These are phyloP conservation scores for Oligia fasciuncula DNA, from an alignment of 2,888 invertebrate species.

Conservation along the genomic window DNA sequence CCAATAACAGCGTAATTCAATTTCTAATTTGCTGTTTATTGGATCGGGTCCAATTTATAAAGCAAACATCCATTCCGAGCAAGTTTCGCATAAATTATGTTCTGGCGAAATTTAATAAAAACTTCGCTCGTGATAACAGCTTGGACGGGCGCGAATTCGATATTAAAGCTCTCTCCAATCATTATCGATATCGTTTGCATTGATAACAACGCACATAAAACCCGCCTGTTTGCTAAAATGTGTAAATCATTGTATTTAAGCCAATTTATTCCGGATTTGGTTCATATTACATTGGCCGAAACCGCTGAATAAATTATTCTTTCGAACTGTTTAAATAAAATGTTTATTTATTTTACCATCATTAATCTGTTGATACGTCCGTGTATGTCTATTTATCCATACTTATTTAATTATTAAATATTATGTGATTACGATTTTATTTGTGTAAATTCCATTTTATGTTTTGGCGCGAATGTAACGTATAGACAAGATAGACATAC, in stretches of 20 bases:
- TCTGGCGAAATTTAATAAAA: slow-evolving; percentile 48
- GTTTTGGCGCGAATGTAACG: neutral
- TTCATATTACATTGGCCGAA: slow-evolving; percentile 14
- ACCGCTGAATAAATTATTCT: slow-evolving; percentile 31
- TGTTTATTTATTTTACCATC: slow-evolving; percentile 22
- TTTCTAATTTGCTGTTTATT: slow-evolving; percentile 54
- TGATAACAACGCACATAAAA: slow-evolving; percentile 49
- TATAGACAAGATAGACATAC: neutral
- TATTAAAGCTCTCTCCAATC: slow-evolving; percentile 30
- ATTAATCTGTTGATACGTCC: slow-evolving; percentile 22
- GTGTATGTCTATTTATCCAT: neutral
- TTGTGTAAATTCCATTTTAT: neutral
- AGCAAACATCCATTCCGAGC: slow-evolving; percentile 46
- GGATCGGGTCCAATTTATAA: slow-evolving; percentile 49
- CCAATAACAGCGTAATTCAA: slow-evolving; percentile 35
- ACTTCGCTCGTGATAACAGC: slow-evolving; percentile 27
- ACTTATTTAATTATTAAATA: neutral
- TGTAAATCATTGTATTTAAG: slow-evolving; percentile 29
- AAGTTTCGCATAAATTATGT: slow-evolving; percentile 57
- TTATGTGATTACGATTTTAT: neutral
- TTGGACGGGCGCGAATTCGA: slow-evolving; percentile 35
- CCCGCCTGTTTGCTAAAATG: slow-evolving; percentile 13
- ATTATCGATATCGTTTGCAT: slow-evolving; percentile 41
- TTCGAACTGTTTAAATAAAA: slow-evolving; percentile 31
- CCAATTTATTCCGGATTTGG: slow-evolving; percentile 16